Evolutionary conservation across 2,113 vertebrate species (phyloP), one percentile per base, ranked within the genome.

Genomic region (Catharus fuscescens): DNA sequence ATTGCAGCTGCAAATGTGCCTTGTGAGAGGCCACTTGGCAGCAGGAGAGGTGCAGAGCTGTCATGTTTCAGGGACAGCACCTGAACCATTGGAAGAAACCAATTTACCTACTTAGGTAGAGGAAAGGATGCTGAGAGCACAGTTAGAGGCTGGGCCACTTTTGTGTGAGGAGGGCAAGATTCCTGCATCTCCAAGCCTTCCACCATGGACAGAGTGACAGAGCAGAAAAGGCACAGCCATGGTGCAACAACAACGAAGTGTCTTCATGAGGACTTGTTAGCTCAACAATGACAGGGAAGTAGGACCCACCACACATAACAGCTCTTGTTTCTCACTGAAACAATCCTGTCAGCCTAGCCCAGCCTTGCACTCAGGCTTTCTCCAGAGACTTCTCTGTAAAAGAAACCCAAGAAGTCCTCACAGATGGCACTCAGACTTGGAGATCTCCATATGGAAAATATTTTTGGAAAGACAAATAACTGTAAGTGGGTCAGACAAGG

Each of bases 361-460:
- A 80, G 79, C 82, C 62, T 82, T 95, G 82, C 88, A 83, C 60
- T 83, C 65, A 5, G 85, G 82, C 72, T 90, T 96, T 61, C 88
- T 96, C 95, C 93, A 92, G 93, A 95, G 93, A 94, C 72, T 94
- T 79, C 79, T 95, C 92, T 94, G 64, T 79, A 86, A 94, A 93
- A 94, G 80, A 96, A 95, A 94, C 61, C 76, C 60, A 96, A 96
- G 88, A 95, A 96, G 92, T 94, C 95, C 64, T 93, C 93, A 86
- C 90, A 96, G 96, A 97, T 95, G 96, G 95, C 72, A 88, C 65
- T 95, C 86, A 93, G 82, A 62, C 85, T 78, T 88, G 90, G 92
- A 97, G 92, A 95, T 71, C 82, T 95, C 88, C 95, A 92, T 92
- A 95, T 93, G 93, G 95, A 95, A 96, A 96, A 94, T 96, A 94